Conservation (phyloP, 2,113 vertebrate species). For the Colistium nudipinnis region DNA sequence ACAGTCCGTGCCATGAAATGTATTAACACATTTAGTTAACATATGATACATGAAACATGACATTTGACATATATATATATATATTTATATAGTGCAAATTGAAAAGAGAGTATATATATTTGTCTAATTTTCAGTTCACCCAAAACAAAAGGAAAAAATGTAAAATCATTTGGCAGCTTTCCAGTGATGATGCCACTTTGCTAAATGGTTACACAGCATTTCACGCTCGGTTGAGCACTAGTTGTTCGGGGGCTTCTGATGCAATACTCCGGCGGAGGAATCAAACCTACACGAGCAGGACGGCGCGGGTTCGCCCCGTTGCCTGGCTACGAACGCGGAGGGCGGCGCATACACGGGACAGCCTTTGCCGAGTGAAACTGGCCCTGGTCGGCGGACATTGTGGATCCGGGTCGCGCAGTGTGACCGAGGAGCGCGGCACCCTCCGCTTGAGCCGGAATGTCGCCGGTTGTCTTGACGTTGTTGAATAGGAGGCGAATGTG, state of each 20-base stretch:
- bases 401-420: conserved; percentile 53
- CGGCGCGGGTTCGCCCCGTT: conserved; percentile 79
- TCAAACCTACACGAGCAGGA: conserved; percentile 58
- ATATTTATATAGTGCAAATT: too few species aligned
- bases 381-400: conserved; percentile 61
- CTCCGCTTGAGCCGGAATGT: conserved; percentile 77
- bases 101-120: too few species aligned
- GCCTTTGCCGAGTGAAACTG: conserved; percentile 55
- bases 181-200: too few species aligned
- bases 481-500: conserved; percentile 49
- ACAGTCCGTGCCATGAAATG: too few species aligned
- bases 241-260: conserved; percentile 82
- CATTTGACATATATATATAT: too few species aligned
- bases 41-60: too few species aligned
- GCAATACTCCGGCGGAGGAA: conserved; percentile 81
- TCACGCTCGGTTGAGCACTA: conserved; percentile 60
- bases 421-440: conserved; percentile 7
- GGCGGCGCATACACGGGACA: conserved; percentile 56
- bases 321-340: conserved; percentile 79
- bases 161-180: too few species aligned
- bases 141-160: too few species aligned
- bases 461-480: conserved; percentile 62
- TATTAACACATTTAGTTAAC: too few species aligned
- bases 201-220: not conserved
- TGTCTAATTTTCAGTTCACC: too few species aligned